Base-by-base conservation (phyloP, 1,140 invertebrate genomes). In the Drosophila sucinea region DNA sequence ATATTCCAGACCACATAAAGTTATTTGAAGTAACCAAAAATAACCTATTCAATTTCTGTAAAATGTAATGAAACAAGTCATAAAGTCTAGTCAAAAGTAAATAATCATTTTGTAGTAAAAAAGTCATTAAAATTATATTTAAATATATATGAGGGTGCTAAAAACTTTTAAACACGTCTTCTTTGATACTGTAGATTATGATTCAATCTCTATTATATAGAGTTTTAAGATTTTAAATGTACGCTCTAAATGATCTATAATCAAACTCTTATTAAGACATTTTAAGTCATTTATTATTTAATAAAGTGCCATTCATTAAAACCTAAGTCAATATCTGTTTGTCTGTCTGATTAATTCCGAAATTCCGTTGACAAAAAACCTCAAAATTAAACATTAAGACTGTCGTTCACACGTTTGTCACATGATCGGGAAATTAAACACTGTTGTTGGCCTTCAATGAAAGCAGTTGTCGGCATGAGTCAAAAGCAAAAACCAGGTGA, bases 381-480 rank as follows among this genome's bases (percentile, higher is more conserved):
- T 10, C 3, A 25, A 33, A 17, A 58, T 25, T 25, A 58, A 58
- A 38, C 2, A 58, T 35, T 38, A 71, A 51, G 69, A n/a, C 29
- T 63, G 51, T 38, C 60, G 77, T 57, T 71, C 67, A 77, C 44
- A 77, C 54, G 66, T 76, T 63, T 60, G 73, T 66, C 74, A 77
- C 74, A 77, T 77, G 74, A 70, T 38, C 40, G 44, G 61, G 11
- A 25, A 61, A 54, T 54, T 33, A 32, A 32, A 6, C 35, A 25
- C 11, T 6, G 6, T 58, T 40, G 27, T 30, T 61, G 25, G 27
- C 35, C 33, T 29, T 47, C 30, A 2, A 33, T 40, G 8, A 33
- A 11, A 25, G 47, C 35, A 41, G 27, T 41, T 33, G 17, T 23
- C 47, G 51, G 60, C 23, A 33, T 5, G 11, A 29, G 7, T 29